Percentiles rank a stretch among this genome's conserved stretches.
Evolutionary conservation across 2,797 vertebrate genomes (phyloP).

Genomic region (Microctenopoma steveboyesi): DNA sequence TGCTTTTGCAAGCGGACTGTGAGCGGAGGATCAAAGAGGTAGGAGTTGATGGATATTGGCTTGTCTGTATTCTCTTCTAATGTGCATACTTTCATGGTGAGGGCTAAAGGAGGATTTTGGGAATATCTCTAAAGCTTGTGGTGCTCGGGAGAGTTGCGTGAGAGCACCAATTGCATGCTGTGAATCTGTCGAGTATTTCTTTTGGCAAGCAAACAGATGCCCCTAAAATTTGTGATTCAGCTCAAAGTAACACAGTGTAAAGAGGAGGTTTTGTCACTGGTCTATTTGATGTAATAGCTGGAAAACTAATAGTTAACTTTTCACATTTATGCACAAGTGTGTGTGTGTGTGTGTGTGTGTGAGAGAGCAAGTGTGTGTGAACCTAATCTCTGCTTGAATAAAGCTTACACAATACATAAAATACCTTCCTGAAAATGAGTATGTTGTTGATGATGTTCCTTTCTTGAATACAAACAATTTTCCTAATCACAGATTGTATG

Average conservation of each 20-base stretch:
- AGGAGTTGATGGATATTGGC: slow-evolving; percentile 24
- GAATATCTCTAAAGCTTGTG: background rate
- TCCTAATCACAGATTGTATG: background rate
- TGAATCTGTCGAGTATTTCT: slow-evolving; percentile 28
- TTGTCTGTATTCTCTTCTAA: slow-evolving; percentile 26
- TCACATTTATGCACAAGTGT: slow-evolving; percentile 1
- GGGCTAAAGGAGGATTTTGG: slow-evolving; percentile 20
- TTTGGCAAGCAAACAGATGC: slow-evolving; percentile 24
- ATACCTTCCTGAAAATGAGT: slow-evolving; percentile 6
- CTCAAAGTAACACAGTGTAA: slow-evolving; percentile 27
- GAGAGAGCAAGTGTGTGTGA: background rate
- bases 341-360: background rate
- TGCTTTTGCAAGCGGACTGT: slow-evolving; percentile 21
- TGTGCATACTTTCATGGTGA: slow-evolving; percentile 14
- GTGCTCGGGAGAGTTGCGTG: slow-evolving; percentile 25
- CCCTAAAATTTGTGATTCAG: slow-evolving; percentile 33
- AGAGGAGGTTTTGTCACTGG: slow-evolving; percentile 19
- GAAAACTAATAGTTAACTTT: slow-evolving; percentile 42
- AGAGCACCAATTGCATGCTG: background rate
- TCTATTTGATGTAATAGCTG: slow-evolving; percentile 31
- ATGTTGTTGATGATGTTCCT: background rate
- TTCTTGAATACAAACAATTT: slow-evolving; percentile 2
- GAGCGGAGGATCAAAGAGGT: slow-evolving; percentile 22
- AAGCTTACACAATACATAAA: background rate
- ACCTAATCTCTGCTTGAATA: slow-evolving; percentile 16